phyloP scores from a whole-genome alignment of 2,797 vertebrate species.

The Netta rufina region DNA sequence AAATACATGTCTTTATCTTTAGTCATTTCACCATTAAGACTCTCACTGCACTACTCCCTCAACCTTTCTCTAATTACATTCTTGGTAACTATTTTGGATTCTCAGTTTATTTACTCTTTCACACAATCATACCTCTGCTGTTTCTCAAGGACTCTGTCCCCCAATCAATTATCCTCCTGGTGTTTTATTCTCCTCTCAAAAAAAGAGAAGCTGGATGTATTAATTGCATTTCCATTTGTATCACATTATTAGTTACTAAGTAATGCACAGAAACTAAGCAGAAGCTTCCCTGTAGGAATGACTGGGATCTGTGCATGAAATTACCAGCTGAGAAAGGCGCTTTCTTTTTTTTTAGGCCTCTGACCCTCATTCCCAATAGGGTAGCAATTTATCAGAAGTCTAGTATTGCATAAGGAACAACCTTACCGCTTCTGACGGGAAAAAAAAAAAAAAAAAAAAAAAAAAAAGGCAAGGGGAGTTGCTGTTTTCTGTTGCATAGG shows the following conservation, averaged over 20 bases:
- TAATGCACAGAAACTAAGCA: neutral
- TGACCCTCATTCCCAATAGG: neutral
- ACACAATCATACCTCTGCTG: neutral
- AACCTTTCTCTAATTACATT: neutral
- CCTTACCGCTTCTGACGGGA: neutral
- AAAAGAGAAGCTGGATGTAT: neutral
- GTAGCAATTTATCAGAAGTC: neutral
- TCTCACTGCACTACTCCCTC: neutral
- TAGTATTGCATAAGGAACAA: neutral
- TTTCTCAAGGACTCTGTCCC: neutral
- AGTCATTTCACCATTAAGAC: neutral
- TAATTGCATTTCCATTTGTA: neutral
- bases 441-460: neutral
- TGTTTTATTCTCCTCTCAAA: neutral
- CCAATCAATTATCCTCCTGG: neutral
- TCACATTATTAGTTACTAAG: neutral
- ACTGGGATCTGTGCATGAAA: neutral
- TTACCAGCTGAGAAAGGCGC: neutral
- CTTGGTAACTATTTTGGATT: neutral
- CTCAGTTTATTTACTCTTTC: neutral
- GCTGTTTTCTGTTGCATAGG: neutral
- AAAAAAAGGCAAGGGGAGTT: accelerated
- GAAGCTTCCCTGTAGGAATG: neutral
- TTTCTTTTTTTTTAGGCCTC: neutral
- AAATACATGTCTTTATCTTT: neutral